Percentiles rank a stretch among this genome's conserved stretches.
phyloP scores from a whole-genome alignment of 1,140 invertebrate genomes.

The Dendroctonus ponderosae region DNA sequence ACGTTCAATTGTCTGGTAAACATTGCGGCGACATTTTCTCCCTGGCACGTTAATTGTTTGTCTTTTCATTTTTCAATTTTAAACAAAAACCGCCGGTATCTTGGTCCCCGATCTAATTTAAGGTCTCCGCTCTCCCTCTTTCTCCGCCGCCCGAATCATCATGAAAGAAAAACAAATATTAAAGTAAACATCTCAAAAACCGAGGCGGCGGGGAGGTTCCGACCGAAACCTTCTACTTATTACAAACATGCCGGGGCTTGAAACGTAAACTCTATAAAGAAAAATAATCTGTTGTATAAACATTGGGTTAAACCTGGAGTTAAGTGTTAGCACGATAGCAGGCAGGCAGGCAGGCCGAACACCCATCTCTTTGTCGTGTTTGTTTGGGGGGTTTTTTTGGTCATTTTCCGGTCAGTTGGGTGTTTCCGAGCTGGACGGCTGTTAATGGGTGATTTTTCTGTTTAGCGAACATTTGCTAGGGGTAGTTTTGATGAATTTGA shows the following conservation, averaged over 20 bases:
- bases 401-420: no score
- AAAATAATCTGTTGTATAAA: conserved; percentile 25
- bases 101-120: conserved; percentile 17
- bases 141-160: conserved; percentile 2
- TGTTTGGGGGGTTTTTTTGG: background rate
- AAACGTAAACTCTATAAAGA: conserved; percentile 25
- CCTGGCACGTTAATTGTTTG: conserved; percentile 7
- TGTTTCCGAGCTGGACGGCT: no score
- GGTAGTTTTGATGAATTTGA: no score
- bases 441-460: no score
- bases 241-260: conserved; percentile 21
- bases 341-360: background rate
- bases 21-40: background rate
- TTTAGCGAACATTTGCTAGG: no score
- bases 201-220: background rate
- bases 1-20: no score
- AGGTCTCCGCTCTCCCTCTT: conserved; percentile 1
- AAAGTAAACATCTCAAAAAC: conserved; percentile 18
- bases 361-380: background rate
- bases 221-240: conserved; percentile 19
- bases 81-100: conserved; percentile 2
- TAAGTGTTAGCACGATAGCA: conserved; percentile 12
- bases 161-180: conserved; percentile 27
- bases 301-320: conserved; percentile 20
- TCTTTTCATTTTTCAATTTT: conserved; percentile 16